Percentiles rank a stretch among this genome's conserved stretches.
Evolutionary conservation across 2,797 vertebrate genomes (phyloP).

Genomic region (Steatocranus sp.): DNA sequence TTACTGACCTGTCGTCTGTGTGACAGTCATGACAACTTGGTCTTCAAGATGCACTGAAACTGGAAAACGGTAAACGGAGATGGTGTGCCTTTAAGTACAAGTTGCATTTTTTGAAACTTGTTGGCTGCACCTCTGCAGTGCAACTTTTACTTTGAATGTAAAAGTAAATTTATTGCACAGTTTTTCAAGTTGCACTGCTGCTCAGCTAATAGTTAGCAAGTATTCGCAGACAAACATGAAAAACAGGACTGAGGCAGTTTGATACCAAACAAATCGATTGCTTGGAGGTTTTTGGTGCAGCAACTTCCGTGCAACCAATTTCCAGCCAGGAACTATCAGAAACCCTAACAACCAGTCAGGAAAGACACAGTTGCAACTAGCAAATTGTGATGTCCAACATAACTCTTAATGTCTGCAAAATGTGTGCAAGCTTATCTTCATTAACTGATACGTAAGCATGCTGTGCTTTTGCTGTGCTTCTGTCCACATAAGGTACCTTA

Average conservation of each 20-base stretch:
- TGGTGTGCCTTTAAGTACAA: not conserved
- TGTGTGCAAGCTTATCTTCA: not conserved
- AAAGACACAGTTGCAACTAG: not conserved
- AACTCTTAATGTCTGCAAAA: not conserved
- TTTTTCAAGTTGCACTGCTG: not conserved
- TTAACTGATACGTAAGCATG: not conserved
- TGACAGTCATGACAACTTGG: not conserved
- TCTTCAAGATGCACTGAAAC: not conserved
- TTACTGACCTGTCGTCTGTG: not conserved
- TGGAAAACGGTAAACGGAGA: not conserved
- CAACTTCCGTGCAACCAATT: not conserved
- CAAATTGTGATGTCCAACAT: not conserved
- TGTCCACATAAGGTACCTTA: not conserved
- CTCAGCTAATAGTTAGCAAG: not conserved
- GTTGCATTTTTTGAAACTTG: not conserved
- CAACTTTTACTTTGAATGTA: not conserved
- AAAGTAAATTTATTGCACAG: not conserved
- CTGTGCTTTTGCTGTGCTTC: not conserved
- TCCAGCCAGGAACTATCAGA: not conserved
- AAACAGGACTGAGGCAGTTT: not conserved
- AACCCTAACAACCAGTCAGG: not conserved
- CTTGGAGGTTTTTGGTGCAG: not conserved
- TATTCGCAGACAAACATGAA: not conserved
- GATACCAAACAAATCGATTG: not conserved
- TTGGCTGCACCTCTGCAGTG: not conserved